Evolutionary conservation across 2,797 vertebrate genomes (phyloP).

Genomic region (Hydrocynus forskahlii): DNA sequence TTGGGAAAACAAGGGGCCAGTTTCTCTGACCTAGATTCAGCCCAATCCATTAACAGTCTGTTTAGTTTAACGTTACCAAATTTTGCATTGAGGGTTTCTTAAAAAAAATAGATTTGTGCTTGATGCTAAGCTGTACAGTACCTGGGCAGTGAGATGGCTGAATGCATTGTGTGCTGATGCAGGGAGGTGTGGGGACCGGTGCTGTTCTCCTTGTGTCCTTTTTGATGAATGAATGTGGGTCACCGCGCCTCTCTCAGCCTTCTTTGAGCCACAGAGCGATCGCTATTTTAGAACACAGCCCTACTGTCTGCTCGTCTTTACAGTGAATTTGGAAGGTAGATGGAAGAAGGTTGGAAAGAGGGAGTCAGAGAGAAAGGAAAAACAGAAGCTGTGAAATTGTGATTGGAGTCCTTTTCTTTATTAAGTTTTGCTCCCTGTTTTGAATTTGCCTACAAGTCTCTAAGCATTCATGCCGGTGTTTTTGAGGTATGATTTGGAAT

Average conservation of each 20-base stretch:
- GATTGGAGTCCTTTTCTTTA: neutral
- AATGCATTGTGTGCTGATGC: constrained; percentile 23
- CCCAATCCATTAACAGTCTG: neutral
- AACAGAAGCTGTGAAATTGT: neutral
- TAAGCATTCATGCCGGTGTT: neutral
- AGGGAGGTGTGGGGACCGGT: constrained; percentile 15
- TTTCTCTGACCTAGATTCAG: neutral
- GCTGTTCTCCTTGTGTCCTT: constrained; percentile 51
- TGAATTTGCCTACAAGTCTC: neutral
- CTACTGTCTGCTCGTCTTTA: constrained; percentile 20
- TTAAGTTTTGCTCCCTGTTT: neutral
- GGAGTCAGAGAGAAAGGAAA: neutral
- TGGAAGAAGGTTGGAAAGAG: neutral
- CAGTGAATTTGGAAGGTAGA: constrained; percentile 15
- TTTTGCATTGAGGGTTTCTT: neutral
- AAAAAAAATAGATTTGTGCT: neutral
- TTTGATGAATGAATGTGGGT: constrained; percentile 58
- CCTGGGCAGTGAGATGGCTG: neutral
- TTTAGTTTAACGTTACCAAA: neutral
- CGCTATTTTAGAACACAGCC: constrained; percentile 51
- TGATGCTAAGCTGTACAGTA: neutral
- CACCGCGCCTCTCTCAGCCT: constrained; percentile 34
- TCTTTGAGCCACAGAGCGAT: constrained; percentile 33
- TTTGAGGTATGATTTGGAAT: neutral
- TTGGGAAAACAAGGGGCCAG: neutral